phyloP scores from a whole-genome alignment of 2,113 vertebrate species.

The Litocranius walleri region DNA sequence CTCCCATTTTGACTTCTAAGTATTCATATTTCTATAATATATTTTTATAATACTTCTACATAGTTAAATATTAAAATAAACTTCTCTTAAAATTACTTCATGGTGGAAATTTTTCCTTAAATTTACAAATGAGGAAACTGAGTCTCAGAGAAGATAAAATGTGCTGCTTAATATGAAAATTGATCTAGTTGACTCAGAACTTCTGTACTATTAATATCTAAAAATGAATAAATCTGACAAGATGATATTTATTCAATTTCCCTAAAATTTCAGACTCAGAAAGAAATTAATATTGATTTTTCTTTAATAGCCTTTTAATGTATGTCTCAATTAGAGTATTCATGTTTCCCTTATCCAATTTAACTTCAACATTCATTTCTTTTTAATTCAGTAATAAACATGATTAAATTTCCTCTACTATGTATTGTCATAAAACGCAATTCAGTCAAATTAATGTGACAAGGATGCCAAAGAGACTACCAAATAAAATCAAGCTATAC shows the following conservation, averaged over 20 bases:
- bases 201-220: not conserved
- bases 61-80: not conserved
- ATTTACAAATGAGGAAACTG: not conserved
- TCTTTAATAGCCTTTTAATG: conserved; percentile 51
- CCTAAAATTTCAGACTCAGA: conserved; percentile 12
- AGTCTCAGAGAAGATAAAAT: not conserved
- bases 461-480: conserved; percentile 76
- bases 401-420: conserved; percentile 78
- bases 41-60: not conserved
- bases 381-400: conserved; percentile 76
- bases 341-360: conserved; percentile 63
- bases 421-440: conserved; percentile 79
- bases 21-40: not conserved
- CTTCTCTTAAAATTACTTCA: not conserved
- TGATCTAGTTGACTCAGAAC: not conserved
- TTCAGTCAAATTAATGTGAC: conserved; percentile 79
- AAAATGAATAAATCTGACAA: conserved; percentile 4
- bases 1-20: not conserved
- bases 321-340: conserved; percentile 52
- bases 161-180: not conserved
- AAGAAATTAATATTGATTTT: conserved; percentile 24
- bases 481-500: conserved; percentile 82
- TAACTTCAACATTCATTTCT: conserved; percentile 64
- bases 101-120: not conserved
- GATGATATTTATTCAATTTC: not conserved